A percentile compares a stretch with the other conserved stretches of the same genome.
Conservation (phyloP, 2,113 vertebrate species). For the Astur gentilis region DNA sequence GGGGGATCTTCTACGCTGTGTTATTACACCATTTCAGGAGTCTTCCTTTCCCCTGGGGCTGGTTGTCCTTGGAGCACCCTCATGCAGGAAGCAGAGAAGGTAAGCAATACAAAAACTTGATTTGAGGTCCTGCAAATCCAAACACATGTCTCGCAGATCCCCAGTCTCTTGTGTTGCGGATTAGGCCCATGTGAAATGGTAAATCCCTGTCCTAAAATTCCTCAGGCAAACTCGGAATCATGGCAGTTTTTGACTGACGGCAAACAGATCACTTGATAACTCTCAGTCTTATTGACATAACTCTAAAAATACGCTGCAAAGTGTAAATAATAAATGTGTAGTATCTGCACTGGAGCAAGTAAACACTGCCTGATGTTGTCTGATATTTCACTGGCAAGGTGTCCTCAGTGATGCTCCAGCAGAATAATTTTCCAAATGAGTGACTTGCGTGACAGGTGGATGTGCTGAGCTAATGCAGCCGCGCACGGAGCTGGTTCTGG, state of each 20-base stretch:
- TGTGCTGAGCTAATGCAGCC: constrained; percentile 27
- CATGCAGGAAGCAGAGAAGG: background rate
- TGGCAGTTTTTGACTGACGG: constrained; percentile 10
- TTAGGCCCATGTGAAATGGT: background rate
- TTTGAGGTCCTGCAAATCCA: background rate
- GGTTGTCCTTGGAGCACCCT: background rate
- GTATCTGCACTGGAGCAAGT: constrained; percentile 59
- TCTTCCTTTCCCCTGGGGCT: background rate
- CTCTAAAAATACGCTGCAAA: constrained; percentile 36
- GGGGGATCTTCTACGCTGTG: background rate
- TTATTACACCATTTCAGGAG: background rate
- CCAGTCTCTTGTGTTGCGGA: background rate
- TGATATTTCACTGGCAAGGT: constrained; percentile 62
- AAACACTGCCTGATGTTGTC: constrained; percentile 57
- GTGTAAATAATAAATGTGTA: constrained; percentile 61
- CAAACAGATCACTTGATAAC: constrained; percentile 53
- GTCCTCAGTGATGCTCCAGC: constrained; percentile 53
- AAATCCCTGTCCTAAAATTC: constrained; percentile 10
- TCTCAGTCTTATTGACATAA: constrained; percentile 47
- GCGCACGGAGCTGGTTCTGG: background rate
- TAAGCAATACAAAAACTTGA: background rate
- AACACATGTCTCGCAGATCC: background rate
- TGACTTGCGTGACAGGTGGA: constrained; percentile 51
- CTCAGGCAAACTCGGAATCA: background rate
- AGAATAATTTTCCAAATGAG: constrained; percentile 64